Evolutionary conservation across 2,888 invertebrate genomes (phyloP).

Genomic region (Cecidostiba fungosa): DNA sequence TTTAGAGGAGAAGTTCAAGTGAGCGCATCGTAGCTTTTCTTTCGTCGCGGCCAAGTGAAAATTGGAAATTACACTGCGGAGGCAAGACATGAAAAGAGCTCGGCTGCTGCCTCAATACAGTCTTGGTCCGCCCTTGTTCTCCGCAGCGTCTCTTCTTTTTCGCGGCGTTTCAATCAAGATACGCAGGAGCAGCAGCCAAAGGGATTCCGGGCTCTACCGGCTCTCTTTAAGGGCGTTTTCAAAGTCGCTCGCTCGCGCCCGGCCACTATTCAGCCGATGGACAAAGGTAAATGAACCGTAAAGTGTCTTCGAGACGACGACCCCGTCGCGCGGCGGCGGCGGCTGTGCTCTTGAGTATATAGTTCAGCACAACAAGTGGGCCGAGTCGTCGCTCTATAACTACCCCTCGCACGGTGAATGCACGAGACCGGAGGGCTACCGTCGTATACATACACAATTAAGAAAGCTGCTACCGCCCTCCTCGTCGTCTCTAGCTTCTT

Average conservation of each 20-base stretch:
- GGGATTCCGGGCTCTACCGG: slow-evolving; percentile 31
- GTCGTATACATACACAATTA: slow-evolving; percentile 48
- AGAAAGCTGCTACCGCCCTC: slow-evolving; percentile 30
- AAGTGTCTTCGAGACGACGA: slow-evolving; percentile 67
- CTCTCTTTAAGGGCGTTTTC: slow-evolving; percentile 57
- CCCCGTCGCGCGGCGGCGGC: neutral
- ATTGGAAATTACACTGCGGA: slow-evolving; percentile 52
- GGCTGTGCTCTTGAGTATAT: slow-evolving; percentile 45
- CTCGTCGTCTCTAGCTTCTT: slow-evolving; percentile 29
- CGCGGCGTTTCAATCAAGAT: slow-evolving; percentile 56
- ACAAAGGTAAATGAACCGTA: slow-evolving; percentile 71
- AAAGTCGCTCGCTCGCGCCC: slow-evolving; percentile 27
- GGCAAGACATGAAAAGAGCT: slow-evolving; percentile 52
- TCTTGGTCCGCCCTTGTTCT: neutral
- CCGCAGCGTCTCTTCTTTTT: slow-evolving; percentile 2
- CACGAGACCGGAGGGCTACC: neutral
- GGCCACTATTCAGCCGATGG: slow-evolving; percentile 60
- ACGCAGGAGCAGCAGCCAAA: slow-evolving; percentile 34
- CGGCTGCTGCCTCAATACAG: slow-evolving; percentile 19
- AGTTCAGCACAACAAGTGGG: slow-evolving; percentile 57
- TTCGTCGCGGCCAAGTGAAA: slow-evolving; percentile 54
- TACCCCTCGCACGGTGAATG: neutral
- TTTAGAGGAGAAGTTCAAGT: slow-evolving; percentile 28
- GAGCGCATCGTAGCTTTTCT: slow-evolving; percentile 14
- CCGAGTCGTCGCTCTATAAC: slow-evolving; percentile 6